phyloP scores from a whole-genome alignment of 92 coral and sea anemone genomes.

The Bergia sp. region DNA sequence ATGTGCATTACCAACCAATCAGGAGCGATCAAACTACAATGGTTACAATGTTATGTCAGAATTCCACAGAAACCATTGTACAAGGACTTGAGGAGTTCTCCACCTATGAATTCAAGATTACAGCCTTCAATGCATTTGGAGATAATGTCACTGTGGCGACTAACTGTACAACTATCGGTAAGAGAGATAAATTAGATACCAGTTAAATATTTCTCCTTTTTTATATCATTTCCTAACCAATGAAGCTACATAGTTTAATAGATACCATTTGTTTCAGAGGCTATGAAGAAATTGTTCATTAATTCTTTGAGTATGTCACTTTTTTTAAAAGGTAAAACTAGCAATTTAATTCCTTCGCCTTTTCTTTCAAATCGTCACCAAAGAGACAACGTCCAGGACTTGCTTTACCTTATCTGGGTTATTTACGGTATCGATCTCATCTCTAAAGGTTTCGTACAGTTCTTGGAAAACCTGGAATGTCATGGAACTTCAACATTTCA shows the following conservation, averaged over 20 bases:
- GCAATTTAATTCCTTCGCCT: not conserved
- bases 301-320: not conserved
- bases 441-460: too few species aligned
- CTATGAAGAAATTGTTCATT: not conserved
- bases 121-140: conserved; percentile 19
- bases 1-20: not conserved
- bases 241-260: too few species aligned
- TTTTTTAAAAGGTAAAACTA: not conserved
- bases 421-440: too few species aligned
- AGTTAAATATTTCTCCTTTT: not conserved
- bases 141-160: not conserved
- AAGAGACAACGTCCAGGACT: too few species aligned
- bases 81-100: not conserved
- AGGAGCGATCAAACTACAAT: not conserved
- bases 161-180: conserved; percentile 7
- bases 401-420: too few species aligned
- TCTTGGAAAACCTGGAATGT: too few species aligned
- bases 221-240: too few species aligned
- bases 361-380: too few species aligned
- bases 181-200: not conserved
- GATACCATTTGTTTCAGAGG: not conserved
- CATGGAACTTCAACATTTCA: too few species aligned
- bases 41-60: not conserved
- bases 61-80: not conserved
- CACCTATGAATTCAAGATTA: not conserved